Conservation (phyloP, 2,797 vertebrate genomes). For the Heterohyrax brucei region DNA sequence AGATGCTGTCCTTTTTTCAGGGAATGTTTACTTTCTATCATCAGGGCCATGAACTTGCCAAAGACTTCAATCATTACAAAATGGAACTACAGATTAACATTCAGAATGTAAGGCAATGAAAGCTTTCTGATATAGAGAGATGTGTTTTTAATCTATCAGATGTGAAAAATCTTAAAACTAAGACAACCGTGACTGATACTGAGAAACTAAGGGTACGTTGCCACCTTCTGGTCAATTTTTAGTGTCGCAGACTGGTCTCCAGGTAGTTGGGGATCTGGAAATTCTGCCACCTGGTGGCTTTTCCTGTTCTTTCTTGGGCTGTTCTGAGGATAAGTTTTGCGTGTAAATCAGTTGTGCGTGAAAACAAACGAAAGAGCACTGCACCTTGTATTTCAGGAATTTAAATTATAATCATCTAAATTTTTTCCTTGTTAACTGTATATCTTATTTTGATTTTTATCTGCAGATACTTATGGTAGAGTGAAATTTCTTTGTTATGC, state of each 20-base stretch:
- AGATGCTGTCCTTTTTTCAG: conserved; percentile 99
- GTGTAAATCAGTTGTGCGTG: not conserved
- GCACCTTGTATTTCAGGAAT: not conserved
- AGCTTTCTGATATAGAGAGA: not conserved
- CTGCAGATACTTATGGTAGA: no score
- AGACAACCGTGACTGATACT: accelerated
- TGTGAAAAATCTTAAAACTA: accelerated
- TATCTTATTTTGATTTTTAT: not conserved
- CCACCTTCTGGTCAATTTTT: conserved; percentile 88
- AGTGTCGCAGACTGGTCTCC: not conserved
- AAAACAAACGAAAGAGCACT: no score
- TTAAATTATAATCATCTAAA: not conserved
- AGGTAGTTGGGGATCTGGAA: accelerated
- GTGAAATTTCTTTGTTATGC: not conserved
- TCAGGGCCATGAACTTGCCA: conserved; percentile 98
- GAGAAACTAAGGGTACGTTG: conserved; percentile 65
- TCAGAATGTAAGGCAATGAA: conserved; percentile 95
- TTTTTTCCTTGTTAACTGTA: not conserved
- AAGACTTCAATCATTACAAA: conserved; percentile 99
- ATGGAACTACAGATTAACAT: conserved; percentile 98
- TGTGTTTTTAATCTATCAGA: not conserved
- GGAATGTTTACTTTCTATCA: conserved; percentile 99
- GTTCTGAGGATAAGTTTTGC: not conserved
- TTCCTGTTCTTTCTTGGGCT: not conserved
- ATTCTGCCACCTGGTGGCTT: conserved; percentile 43